phyloP scores from a whole-genome alignment of 2,888 invertebrate species.

The Latheticus oryzae region DNA sequence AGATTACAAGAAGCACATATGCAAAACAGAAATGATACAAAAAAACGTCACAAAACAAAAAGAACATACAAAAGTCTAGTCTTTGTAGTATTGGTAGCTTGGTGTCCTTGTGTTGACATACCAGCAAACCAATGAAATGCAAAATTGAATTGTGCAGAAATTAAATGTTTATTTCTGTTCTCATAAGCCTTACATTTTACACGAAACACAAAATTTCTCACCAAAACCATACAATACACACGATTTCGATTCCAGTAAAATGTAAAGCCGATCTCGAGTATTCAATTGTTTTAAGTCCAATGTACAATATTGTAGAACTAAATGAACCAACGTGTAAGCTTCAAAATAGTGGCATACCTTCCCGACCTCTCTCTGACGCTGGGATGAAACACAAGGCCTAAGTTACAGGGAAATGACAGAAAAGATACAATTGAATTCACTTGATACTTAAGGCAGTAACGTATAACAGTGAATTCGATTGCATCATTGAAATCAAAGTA shows the following conservation, averaged over 20 bases:
- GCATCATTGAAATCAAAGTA: slow-evolving; percentile 23
- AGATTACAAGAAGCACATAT: slow-evolving; percentile 36
- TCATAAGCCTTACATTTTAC: slow-evolving; percentile 42
- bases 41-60: slow-evolving; percentile 14
- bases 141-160: slow-evolving; percentile 50
- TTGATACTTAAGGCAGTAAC: no score
- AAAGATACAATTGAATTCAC: no score
- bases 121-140: slow-evolving; percentile 61
- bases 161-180: slow-evolving; percentile 34
- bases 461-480: no score
- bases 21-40: slow-evolving; percentile 29
- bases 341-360: slow-evolving; percentile 67
- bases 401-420: slow-evolving; percentile 57
- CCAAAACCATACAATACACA: slow-evolving; percentile 19
- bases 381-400: slow-evolving; percentile 69
- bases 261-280: slow-evolving; percentile 43
- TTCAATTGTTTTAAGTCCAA: slow-evolving; percentile 32
- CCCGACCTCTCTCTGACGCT: slow-evolving; percentile 73
- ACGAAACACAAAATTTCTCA: slow-evolving; percentile 17
- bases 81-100: slow-evolving; percentile 48
- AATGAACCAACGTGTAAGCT: slow-evolving; percentile 54
- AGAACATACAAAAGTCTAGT: slow-evolving; percentile 24
- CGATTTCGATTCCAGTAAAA: slow-evolving; percentile 40
- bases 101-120: slow-evolving; percentile 65
- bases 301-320: slow-evolving; percentile 40